phyloP scores from a whole-genome alignment of 2,113 vertebrate species.

The Trematocara unimaculatum region DNA sequence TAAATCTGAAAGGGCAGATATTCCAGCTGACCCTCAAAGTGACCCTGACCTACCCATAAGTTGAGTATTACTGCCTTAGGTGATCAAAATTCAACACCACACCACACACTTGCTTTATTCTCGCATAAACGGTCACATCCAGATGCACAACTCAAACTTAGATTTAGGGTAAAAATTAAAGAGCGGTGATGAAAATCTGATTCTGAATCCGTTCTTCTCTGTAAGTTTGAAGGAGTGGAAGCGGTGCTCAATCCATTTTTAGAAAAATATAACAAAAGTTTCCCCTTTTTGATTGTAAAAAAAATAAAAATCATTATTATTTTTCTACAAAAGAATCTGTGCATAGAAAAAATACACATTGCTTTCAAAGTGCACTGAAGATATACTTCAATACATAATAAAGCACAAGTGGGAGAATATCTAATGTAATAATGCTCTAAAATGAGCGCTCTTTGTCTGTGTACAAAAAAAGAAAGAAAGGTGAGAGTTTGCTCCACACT shows the following conservation, averaged over 20 bases:
- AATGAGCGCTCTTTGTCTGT: slow-evolving; percentile 24
- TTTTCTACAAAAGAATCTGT: slow-evolving; percentile 50
- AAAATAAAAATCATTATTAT: not conserved
- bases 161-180: not conserved
- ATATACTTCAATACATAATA: slow-evolving; percentile 33
- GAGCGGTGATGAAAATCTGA: not conserved
- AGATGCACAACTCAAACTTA: not conserved
- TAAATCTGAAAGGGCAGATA: not conserved
- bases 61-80: not conserved
- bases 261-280: slow-evolving; percentile 4
- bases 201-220: not conserved
- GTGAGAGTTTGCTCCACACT: not conserved
- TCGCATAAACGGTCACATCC: not conserved
- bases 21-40: not conserved
- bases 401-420: slow-evolving; percentile 11
- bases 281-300: not conserved
- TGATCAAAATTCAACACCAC: not conserved
- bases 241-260: not conserved
- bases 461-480: slow-evolving; percentile 1
- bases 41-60: not conserved
- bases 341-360: slow-evolving; percentile 49
- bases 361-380: slow-evolving; percentile 49
- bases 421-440: not conserved
- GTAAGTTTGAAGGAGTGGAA: not conserved
- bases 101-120: not conserved